Evolutionary conservation across 2,797 vertebrate genomes (phyloP), one percentile per base, ranked within the genome.

Genomic region (Chaenodraco wilsoni): DNA sequence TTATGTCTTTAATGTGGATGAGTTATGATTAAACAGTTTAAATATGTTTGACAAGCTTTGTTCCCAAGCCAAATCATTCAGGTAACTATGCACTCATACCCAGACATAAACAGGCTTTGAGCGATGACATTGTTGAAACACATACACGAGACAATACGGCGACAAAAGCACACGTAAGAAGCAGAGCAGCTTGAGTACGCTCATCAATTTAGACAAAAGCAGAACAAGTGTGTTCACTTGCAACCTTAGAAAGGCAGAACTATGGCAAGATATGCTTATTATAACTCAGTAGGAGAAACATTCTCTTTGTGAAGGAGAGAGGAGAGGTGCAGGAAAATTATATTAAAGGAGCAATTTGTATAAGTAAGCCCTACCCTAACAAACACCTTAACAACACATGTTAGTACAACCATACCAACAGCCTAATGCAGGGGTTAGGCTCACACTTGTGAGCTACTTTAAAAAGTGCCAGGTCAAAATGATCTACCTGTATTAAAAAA

Each of bases 61-160:
- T 83, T 88, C 76, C 59, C 4, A 1, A 19, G 84, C 86, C 90
- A 91, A 85, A 72, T 78, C 72, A 69, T 49, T 88, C 78, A 81
- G 58, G 65, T 76, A 84, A 85, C 75, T 65, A 85, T 70, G 65
- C 44, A 46, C 54, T 63, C 49, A 10, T 74, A 52, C 52, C 62
- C 70, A 87, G 52, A 79, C 61, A 75, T 68, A 81, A 85, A 88
- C 79, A 88, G 37, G 70, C 33, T 27, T 61, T 64, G 60, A 76
- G 59, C 0, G 3, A 27, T 54, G 12, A 81, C 74, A 48, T 3
- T 15, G 31, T 82, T 57, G 68, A 76, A 65, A 86, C 63, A 77
- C 57, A 85, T 63, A 85, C 66, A 62, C 9, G 31, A 72, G 65
- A 75, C 58, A 61, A 68, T 23, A 16, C 45, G 9, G 52, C 27